Evolutionary conservation across 2,113 vertebrate genomes (phyloP).

Genomic region (Salvelinus alpinus): DNA sequence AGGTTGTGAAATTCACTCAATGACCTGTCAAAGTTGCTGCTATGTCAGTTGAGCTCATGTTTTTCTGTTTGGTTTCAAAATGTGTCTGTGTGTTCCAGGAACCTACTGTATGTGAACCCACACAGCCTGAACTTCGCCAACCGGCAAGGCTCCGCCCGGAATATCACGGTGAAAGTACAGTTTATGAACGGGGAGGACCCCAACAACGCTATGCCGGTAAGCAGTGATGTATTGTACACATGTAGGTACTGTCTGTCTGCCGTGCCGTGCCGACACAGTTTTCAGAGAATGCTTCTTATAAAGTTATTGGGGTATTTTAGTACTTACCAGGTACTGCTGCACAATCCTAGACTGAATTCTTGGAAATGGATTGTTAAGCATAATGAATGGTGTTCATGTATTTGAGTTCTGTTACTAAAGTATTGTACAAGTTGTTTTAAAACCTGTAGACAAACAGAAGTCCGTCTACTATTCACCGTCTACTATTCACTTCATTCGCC

Average conservation of each 20-base stretch:
- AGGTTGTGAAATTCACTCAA: neutral
- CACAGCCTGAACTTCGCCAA: constrained; percentile 99
- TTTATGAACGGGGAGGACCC: constrained; percentile 98
- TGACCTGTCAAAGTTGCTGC: too few relatives aligned
- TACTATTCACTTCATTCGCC: too few relatives aligned
- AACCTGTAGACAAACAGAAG: neutral
- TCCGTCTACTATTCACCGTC: neutral
- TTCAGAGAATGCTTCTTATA: neutral
- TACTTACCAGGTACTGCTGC: neutral
- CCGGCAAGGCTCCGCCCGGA: constrained; percentile 95
- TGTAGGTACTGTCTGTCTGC: too few relatives aligned
- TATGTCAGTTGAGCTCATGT: too few relatives aligned
- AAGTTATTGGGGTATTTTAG: neutral
- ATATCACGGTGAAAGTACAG: constrained; percentile 98
- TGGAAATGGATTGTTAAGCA: neutral
- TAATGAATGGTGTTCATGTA: neutral
- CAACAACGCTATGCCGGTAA: constrained; percentile 94
- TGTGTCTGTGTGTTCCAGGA: constrained; percentile 72
- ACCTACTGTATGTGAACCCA: constrained; percentile 93
- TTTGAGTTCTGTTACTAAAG: too few relatives aligned
- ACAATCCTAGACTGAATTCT: neutral
- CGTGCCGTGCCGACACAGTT: neutral
- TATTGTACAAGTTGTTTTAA: too few relatives aligned
- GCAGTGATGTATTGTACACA: constrained; percentile 20
- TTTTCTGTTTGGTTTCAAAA: neutral